Evolutionary conservation across 2,113 vertebrate species (phyloP), one percentile per base, ranked within the genome.

Genomic region (Oophaga pumilio): DNA sequence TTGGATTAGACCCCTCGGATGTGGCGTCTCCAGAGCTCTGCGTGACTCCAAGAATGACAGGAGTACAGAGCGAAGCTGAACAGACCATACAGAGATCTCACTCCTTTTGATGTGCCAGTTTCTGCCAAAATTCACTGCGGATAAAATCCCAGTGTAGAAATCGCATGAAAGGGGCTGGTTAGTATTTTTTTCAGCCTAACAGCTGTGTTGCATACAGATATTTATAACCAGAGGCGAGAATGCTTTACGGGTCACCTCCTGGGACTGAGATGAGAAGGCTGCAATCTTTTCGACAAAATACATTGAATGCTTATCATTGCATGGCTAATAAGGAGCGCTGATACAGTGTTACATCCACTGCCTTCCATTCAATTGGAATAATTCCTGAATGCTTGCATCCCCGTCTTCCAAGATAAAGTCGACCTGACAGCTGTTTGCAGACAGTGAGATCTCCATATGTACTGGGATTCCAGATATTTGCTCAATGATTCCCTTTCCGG

Each of bases 91-190:
- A 68, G 85, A 6, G 90, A 66, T 89, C 87, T 87, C 7, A 49
- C 82, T 68, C 90, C 0, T 1, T 93, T 92, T 93, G 92, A 93
- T 92, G 90, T 87, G 91, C 90, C 0, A 10, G 14, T 90, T 92
- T 89, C 89, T 18, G 82, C 81, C 90, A 92, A 90, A 2, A 88
- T 92, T 92, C 87, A 84, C 88, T 66, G 90, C 91, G 87, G 91
- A 92, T 91, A 92, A 93, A 93, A 93, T 92, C 93, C 93, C 90
- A 88, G 91, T 91, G 91, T 90, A 91, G 92, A 91, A 90, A 20
- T 89, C 86, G 90, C 91, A 91, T 89, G 91, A 92, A 93, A 91
- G 90, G 84, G 28, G 88, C 89, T 92, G 90, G 89, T 91, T 89
- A 89, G 87, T 0, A 8, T 91, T 89, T 89, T 89, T 89, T 90